Percentiles rank a stretch among this genome's conserved stretches.
Conservation (phyloP, 92 coral and sea anemone genomes). For the Palythoa grandiflora region DNA sequence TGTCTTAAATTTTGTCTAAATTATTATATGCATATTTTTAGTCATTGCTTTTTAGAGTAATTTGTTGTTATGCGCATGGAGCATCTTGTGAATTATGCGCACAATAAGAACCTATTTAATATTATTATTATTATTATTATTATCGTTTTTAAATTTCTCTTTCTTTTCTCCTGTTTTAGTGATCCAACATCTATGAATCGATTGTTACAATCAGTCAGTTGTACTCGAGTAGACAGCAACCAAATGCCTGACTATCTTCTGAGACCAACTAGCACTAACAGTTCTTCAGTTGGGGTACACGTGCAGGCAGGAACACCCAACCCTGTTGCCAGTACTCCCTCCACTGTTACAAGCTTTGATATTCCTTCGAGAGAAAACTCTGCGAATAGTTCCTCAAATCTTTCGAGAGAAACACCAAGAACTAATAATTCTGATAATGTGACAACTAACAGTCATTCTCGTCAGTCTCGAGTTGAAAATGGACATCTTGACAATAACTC, state of each 20-base stretch:
- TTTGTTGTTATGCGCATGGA: too few species aligned
- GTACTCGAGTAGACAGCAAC: slow-evolving; percentile 67
- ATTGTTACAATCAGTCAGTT: slow-evolving; percentile 73
- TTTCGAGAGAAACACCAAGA: neutral
- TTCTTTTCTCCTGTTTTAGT: slow-evolving; percentile 44
- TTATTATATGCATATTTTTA: too few species aligned
- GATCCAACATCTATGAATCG: slow-evolving; percentile 69
- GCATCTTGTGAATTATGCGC: too few species aligned
- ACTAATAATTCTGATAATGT: neutral
- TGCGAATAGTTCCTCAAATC: neutral
- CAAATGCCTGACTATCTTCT: slow-evolving; percentile 71
- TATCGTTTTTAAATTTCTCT: neutral
- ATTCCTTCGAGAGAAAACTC: neutral
- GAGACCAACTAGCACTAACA: slow-evolving; percentile 48
- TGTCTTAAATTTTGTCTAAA: too few species aligned
- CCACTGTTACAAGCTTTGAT: neutral
- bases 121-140: too few species aligned
- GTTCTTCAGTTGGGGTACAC: slow-evolving; percentile 24
- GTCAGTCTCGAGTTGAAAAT: neutral
- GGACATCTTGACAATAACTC: neutral
- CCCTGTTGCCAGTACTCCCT: neutral
- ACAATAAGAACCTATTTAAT: too few species aligned
- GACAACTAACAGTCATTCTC: neutral
- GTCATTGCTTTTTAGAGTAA: too few species aligned
- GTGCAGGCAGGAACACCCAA: neutral